Evolutionary conservation across 2,113 vertebrate species (phyloP), one percentile per base, ranked within the genome.

Genomic region (Tapirus terrestris): DNA sequence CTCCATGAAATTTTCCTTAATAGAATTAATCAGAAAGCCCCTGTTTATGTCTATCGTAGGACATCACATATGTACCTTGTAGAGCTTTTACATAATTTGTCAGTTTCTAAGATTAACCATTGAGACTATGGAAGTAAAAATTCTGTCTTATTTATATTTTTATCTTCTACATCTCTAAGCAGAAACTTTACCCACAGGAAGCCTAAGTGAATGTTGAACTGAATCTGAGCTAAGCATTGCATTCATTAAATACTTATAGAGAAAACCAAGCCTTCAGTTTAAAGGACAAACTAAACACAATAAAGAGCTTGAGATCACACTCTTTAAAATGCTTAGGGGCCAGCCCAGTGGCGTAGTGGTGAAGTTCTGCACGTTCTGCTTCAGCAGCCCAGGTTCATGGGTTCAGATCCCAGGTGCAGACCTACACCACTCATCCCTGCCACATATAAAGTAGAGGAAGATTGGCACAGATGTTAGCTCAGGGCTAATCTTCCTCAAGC

Each of bases 211-310:
- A 87, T 75, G 86, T 8, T 75, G 43, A 83, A 85, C 56, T 82
- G 25, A 92, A 87, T 92, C 56, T 25, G 63, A 96, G 36, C 10
- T 75, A 83, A 86, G 68, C 8, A 82, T 6, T 43, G 21, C 1
- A 27, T 39, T 94, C 8, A 92, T 88, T 91, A 94, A 96, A 72
- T 77, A 79, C 2, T 60, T 16, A 18, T 4, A 85, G 39, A 85
- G 65, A 89, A 93, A 95, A 95, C 39, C 29, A 89, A 68, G 53
- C 13, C 39, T 84, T 96, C 27, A 45, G 61, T 83, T 96, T 84
- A 56, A 48, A 77, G 43, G 25, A 67, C 31, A 83, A 82, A 89
- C 33, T 45, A 63, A 86, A 92, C 6, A 83, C 16, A 95, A 67
- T 45, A 76, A 63, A 86, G 25, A 95, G 29, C 31, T 33, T 82